Conservation (phyloP, 2,797 vertebrate genomes). For the Alcedo atthis region DNA sequence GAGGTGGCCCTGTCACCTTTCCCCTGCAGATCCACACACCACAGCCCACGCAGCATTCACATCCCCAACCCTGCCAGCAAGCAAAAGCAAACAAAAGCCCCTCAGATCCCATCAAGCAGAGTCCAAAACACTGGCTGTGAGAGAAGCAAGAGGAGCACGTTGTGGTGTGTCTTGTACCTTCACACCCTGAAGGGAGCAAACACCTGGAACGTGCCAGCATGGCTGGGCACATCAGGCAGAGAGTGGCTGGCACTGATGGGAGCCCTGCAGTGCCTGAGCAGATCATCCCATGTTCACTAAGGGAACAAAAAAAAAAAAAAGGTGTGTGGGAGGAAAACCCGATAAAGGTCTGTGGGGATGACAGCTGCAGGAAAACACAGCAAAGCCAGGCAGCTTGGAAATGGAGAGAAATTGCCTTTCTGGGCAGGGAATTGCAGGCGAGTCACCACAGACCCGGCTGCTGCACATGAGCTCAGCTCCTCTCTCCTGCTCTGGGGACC, state of each 20-base stretch:
- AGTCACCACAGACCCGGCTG: not conserved
- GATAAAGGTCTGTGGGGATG: rapidly evolving
- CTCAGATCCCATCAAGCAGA: not conserved
- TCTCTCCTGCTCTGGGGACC: not conserved
- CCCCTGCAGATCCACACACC: not conserved
- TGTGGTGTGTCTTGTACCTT: not conserved
- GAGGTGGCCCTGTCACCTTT: not conserved
- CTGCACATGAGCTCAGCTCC: not conserved
- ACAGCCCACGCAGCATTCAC: not conserved
- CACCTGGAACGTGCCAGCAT: rapidly evolving
- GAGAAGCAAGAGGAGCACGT: not conserved
- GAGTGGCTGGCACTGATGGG: too few species aligned
- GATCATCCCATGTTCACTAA: too few species aligned
- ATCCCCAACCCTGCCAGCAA: not conserved
- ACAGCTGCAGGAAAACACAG: not conserved
- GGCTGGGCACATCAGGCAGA: not conserved
- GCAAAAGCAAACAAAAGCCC: not conserved
- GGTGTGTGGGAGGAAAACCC: rapidly evolving
- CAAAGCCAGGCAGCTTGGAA: not conserved
- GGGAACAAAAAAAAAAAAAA: too few species aligned
- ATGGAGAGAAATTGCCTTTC: not conserved
- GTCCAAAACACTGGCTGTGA: not conserved
- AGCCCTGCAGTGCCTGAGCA: too few species aligned
- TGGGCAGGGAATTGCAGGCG: not conserved
- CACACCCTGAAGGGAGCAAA: not conserved